phyloP scores from a whole-genome alignment of 2,113 vertebrate genomes.

The Corythaixoides concolor region DNA sequence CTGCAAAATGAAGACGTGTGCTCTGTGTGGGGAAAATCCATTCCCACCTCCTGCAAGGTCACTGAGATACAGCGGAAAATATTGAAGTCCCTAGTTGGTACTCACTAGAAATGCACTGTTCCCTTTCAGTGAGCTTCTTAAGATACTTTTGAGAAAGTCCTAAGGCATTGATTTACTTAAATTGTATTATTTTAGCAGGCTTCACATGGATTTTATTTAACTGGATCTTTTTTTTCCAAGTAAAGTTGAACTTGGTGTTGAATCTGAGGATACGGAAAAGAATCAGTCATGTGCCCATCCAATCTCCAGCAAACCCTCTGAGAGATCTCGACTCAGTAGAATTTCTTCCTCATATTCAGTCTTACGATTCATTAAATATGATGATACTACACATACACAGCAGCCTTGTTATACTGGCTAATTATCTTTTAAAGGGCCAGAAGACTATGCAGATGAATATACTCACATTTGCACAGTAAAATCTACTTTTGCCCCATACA shows the following conservation, averaged over 20 bases:
- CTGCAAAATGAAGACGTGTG: neutral
- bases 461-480: neutral
- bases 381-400: neutral
- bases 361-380: neutral
- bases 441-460: neutral
- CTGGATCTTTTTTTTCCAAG: neutral
- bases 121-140: neutral
- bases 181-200: neutral
- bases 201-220: conserved; percentile 27
- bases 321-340: neutral
- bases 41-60: neutral
- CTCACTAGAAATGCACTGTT: neutral
- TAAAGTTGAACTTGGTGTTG: neutral
- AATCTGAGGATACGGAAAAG: neutral
- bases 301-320: neutral
- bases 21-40: neutral
- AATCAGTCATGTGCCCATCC: neutral
- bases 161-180: conserved; percentile 4
- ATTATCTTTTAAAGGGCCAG: neutral
- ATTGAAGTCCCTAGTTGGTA: neutral
- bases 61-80: neutral
- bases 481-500: neutral
- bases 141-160: neutral
- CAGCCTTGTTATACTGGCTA: neutral
- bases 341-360: neutral